phyloP scores from a whole-genome alignment of 2,797 vertebrate species.

The Thripadectes ignobilis region DNA sequence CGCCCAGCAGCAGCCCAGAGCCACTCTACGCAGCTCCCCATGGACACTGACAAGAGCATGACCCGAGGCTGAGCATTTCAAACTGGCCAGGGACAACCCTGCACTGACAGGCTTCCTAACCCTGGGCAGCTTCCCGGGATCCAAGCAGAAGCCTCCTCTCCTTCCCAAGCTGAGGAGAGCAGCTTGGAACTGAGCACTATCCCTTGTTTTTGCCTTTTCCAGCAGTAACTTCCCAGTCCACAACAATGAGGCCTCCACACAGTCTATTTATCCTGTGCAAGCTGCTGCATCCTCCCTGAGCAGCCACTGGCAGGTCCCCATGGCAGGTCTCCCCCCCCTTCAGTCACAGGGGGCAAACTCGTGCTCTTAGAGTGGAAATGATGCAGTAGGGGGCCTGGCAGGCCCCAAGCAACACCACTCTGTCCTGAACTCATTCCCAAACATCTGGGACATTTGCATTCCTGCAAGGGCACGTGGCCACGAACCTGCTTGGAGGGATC shows the following conservation, averaged over 20 bases:
- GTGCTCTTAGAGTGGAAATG: not conserved
- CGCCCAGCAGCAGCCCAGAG: not conserved
- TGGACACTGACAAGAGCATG: not conserved
- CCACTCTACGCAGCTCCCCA: not conserved
- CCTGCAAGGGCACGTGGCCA: not conserved
- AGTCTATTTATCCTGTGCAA: not conserved
- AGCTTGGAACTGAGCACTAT: not conserved
- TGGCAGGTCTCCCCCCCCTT: rapidly evolving
- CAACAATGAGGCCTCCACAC: not conserved
- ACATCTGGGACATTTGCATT: not conserved
- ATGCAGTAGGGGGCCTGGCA: not conserved
- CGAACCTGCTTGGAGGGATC: rapidly evolving
- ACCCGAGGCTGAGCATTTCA: not conserved
- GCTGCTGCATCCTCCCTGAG: rapidly evolving
- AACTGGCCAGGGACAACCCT: not conserved
- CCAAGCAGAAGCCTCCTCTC: not conserved
- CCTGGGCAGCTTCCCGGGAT: not conserved
- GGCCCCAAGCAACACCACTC: not conserved
- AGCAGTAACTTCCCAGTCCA: not conserved
- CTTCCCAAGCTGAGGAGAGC: not conserved
- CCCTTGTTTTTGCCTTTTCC: not conserved
- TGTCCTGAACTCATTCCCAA: not conserved
- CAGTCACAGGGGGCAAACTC: not conserved
- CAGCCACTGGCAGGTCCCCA: not conserved
- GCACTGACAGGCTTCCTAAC: not conserved